Conservation (phyloP, 2,888 invertebrate species). For the Hypomecis atomaria region DNA sequence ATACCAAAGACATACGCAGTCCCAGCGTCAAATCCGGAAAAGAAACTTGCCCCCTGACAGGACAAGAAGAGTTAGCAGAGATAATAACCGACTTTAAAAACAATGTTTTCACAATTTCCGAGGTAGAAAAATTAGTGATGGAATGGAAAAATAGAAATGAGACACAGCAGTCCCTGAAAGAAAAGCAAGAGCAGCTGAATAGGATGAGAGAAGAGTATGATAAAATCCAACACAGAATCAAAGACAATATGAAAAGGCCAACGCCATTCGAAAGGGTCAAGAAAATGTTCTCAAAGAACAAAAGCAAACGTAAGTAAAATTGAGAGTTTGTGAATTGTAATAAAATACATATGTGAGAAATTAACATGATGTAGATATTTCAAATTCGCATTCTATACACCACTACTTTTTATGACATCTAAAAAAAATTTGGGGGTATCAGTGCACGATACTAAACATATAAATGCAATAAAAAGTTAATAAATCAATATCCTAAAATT, state of each 20-base stretch:
- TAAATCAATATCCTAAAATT: too few species aligned
- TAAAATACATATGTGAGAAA: too few species aligned
- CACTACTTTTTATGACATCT: too few species aligned
- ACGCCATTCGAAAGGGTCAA: constrained; percentile 92
- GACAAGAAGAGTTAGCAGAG: constrained; percentile 92
- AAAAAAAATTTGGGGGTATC: too few species aligned
- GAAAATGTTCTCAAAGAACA: constrained; percentile 89
- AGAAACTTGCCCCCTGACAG: constrained; percentile 71
- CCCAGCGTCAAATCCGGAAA: constrained; percentile 76
- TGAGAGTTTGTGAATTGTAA: too few species aligned
- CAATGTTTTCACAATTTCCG: constrained; percentile 93
- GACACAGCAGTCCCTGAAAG: constrained; percentile 93
- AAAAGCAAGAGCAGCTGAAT: constrained; percentile 92
- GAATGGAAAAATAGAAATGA: constrained; percentile 95
- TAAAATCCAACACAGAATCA: constrained; percentile 91
- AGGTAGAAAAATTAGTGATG: constrained; percentile 93
- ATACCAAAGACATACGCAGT: constrained; percentile 72
- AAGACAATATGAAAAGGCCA: constrained; percentile 89
- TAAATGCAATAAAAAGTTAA: too few species aligned
- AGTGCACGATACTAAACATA: too few species aligned
- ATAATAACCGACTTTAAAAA: constrained; percentile 96
- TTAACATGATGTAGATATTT: too few species aligned
- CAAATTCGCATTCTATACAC: too few species aligned
- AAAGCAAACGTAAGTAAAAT: constrained; percentile 75
- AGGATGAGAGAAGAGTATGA: constrained; percentile 93